Evolutionary conservation across 2,888 invertebrate genomes (phyloP), one percentile per base, ranked within the genome.

Genomic region (Hirtodrosophila duncani): DNA sequence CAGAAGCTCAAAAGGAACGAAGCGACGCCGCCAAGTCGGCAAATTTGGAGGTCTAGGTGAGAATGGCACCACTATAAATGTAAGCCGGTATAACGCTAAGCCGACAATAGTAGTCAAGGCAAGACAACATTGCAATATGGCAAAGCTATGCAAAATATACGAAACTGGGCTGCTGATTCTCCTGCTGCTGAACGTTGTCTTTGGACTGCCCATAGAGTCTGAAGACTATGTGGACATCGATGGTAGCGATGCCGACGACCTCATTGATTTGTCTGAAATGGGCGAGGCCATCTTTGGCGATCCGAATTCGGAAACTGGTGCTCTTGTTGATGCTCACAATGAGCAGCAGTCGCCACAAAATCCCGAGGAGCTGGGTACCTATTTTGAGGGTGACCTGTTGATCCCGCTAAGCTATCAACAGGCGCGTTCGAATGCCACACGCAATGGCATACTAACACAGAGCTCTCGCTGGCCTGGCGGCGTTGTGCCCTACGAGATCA

Each of bases 331-430:
- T 1, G 50, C 61, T 1, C 56, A 64, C 18, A 50, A 46, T 3
- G 48, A 30, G n/a, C 7, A 30, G 0, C 7, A 30, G 0, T 74
- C 56, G 0, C 20, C 26, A 0, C 87, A 89, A 60, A 94, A 94
- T 82, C 94, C 94, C 0, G 94, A 95, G 82, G 94, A 95, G 80
- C 84, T 92, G 70, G 93, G 94, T 0, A 89, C 89, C n/a, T 94
- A 94, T 77, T 89, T 90, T 0, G 92, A 94, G 81, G 93, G 93
- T 3, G 94, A 95, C 70, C 93, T 94, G 43, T 85, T 93, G 11
- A 90, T 92, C 57, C 91, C 92, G 0, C 21, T 49, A 0, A 49
- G 18, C 1, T 44, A 67, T 67, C 37, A 30, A 0, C 18, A 52
- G 10, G 67, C 79, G 6, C 46, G 50, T 3, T 55, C 41, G 0